phyloP scores from a whole-genome alignment of 2,113 vertebrate genomes.

The Apteryx mantelli region DNA sequence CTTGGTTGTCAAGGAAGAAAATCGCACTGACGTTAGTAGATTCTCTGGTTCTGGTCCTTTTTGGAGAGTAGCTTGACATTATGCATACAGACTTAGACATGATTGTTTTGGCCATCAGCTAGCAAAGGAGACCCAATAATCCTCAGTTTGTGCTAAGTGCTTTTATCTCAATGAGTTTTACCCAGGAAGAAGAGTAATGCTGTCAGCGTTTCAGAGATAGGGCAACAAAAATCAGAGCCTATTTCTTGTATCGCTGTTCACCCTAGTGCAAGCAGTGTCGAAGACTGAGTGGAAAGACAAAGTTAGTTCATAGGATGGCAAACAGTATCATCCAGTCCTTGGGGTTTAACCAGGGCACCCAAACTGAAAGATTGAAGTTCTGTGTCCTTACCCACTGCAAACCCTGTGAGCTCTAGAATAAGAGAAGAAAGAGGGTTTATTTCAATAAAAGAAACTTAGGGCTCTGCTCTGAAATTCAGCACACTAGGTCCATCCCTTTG shows the following conservation, averaged over 20 bases:
- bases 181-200: not conserved
- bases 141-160: not conserved
- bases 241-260: not conserved
- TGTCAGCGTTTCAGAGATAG: not conserved
- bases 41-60: not conserved
- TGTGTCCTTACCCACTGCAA: not conserved
- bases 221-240: not conserved
- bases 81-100: not conserved
- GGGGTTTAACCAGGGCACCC: not conserved
- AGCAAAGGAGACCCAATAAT: not conserved
- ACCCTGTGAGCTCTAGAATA: not conserved
- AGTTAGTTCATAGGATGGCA: not conserved
- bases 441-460: not conserved
- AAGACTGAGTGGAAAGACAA: not conserved
- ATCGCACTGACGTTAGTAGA: rapidly evolving
- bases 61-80: not conserved
- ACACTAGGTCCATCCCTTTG: not conserved
- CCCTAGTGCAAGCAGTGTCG: not conserved
- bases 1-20: not conserved
- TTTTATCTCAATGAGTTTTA: not conserved
- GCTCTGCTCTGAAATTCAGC: not conserved
- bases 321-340: not conserved
- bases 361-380: not conserved
- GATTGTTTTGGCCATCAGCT: not conserved
- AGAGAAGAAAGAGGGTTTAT: not conserved